A percentile compares a stretch with the other conserved stretches of the same genome.
These are phyloP conservation scores for Archaeoteleia sp. DNA, from an alignment of 2,888 invertebrate species.

Conservation along the genomic window DNA sequence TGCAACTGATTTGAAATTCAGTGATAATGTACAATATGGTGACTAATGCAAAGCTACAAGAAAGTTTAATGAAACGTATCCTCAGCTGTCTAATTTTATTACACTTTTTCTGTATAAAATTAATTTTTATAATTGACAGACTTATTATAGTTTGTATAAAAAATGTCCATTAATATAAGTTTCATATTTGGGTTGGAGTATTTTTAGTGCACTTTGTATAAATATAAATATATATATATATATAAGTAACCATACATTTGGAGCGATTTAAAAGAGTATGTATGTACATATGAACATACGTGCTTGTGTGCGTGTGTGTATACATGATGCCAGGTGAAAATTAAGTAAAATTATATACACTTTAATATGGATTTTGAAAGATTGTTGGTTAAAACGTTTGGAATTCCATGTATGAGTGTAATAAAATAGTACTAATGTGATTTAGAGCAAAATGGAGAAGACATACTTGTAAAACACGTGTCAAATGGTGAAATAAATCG, in stretches of 20 bases:
- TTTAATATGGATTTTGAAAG: not conserved
- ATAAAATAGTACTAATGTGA: conserved; percentile 23
- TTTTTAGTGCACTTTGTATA: conserved; percentile 48
- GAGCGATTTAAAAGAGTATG: conserved; percentile 11
- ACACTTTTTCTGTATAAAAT: too few species aligned
- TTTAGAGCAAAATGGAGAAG: conserved; percentile 32
- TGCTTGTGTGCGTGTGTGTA: conserved; percentile 12
- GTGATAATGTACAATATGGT: too few species aligned
- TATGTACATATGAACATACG: conserved; percentile 7
- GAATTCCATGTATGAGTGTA: conserved; percentile 32
- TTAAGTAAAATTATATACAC: conserved; percentile 9
- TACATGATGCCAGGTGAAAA: conserved; percentile 15
- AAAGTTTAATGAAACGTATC: too few species aligned
- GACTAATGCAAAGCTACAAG: too few species aligned
- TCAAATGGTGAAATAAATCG: conserved; percentile 23
- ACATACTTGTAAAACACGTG: conserved; percentile 22
- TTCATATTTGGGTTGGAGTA: conserved; percentile 24
- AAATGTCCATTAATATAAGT: not conserved
- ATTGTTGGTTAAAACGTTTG: conserved; percentile 18
- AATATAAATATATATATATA: conserved; percentile 13
- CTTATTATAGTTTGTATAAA: conserved; percentile 26
- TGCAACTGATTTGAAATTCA: too few species aligned
- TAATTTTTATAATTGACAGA: conserved; percentile 44
- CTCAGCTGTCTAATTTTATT: too few species aligned
- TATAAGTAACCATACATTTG: conserved; percentile 11